Evolutionary conservation across 2,797 vertebrate species (phyloP).

Genomic region (Tangara arthus): DNA sequence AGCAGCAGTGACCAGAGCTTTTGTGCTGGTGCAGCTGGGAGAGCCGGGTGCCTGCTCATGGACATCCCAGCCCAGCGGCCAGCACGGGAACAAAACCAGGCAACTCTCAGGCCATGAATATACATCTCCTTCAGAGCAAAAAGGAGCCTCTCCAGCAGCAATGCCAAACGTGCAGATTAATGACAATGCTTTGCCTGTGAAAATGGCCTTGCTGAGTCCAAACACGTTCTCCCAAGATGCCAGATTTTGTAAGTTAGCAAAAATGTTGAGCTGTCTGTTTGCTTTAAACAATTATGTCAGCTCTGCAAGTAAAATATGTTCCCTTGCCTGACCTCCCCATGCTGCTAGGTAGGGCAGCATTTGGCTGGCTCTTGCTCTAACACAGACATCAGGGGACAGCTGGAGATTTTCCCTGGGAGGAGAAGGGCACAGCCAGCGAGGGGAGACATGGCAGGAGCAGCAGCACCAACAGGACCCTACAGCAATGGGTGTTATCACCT

Average conservation of each 20-base stretch:
- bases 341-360: constrained; percentile 4
- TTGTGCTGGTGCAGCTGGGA: constrained; percentile 42
- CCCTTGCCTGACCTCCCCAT: neutral
- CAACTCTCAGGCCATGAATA: constrained; percentile 35
- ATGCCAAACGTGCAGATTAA: constrained; percentile 19
- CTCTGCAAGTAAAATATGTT: constrained; percentile 39
- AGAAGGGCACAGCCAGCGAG: neutral
- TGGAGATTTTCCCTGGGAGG: constrained; percentile 6
- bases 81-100: neutral
- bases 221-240: constrained; percentile 21
- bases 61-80: neutral
- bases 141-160: constrained; percentile 31
- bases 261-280: constrained; percentile 58
- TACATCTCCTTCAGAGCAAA: constrained; percentile 8
- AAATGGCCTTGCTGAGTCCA: constrained; percentile 39
- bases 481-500: neutral
- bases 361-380: neutral
- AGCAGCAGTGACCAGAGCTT: constrained; percentile 23
- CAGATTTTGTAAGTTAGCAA: constrained; percentile 52
- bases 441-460: neutral
- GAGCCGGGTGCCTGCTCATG: neutral
- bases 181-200: constrained; percentile 28
- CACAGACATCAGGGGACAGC: constrained; percentile 3
- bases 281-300: constrained; percentile 48
- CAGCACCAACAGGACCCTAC: fast-evolving